A percentile compares a stretch with the other conserved stretches of the same genome.
These are phyloP conservation scores for Scrobipalpa atriplicella DNA, from an alignment of 2,888 invertebrate genomes.

Conservation along the genomic window DNA sequence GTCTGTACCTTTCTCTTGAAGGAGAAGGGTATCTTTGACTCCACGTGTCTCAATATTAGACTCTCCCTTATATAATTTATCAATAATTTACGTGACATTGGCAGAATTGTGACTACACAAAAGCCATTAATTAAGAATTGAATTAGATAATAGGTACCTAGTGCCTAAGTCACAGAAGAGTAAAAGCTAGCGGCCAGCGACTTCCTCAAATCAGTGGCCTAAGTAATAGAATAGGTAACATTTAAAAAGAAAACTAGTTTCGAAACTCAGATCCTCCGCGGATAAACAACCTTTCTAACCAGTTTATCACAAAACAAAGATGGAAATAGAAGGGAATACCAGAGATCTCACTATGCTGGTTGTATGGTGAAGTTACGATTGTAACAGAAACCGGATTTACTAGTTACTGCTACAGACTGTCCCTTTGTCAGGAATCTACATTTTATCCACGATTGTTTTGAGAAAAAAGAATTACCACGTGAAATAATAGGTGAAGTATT, in stretches of 20 bases:
- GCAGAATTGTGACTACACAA: no score
- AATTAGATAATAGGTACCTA: no score
- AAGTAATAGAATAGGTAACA: neutral
- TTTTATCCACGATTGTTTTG: neutral
- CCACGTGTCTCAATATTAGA: no score
- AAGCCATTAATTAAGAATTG: no score
- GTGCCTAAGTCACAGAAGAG: no score
- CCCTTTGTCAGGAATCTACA: neutral
- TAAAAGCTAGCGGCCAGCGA: no score
- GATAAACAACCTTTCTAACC: neutral
- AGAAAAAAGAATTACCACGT: neutral
- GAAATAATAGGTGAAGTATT: no score
- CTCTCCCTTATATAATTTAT: no score
- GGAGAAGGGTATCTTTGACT: no score
- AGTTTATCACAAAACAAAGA: neutral
- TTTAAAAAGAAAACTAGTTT: neutral
- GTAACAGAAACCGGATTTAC: slow-evolving; percentile 10
- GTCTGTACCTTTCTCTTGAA: no score
- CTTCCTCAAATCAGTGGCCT: no score
- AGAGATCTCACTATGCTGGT: neutral
- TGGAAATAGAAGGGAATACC: neutral
- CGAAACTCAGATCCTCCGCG: neutral
- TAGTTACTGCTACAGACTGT: neutral
- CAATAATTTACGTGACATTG: no score
- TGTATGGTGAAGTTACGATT: neutral